Evolutionary conservation across 2,113 vertebrate genomes (phyloP).

Genomic region (Trichomycterus rosablanca): DNA sequence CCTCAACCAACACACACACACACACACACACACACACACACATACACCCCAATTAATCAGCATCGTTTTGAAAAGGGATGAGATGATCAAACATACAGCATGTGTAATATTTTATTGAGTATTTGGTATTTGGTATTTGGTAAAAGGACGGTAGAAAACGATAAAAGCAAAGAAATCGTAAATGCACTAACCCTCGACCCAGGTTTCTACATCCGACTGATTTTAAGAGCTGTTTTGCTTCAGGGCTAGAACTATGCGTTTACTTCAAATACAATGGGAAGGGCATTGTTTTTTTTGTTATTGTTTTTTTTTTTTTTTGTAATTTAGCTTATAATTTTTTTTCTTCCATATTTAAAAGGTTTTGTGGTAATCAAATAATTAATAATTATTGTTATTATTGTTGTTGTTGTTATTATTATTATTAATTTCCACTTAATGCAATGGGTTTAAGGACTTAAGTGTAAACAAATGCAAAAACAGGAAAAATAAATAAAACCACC

Average conservation of each 20-base stretch:
- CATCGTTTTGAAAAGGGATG: no score
- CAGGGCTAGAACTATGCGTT: constrained; percentile 59
- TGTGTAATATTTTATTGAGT: no score
- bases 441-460: background rate
- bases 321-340: constrained; percentile 87
- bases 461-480: constrained; percentile 49
- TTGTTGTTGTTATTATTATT: constrained; percentile 93
- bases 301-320: no score
- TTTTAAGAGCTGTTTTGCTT: constrained; percentile 61
- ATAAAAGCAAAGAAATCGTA: constrained; percentile 41
- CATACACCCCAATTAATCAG: no score
- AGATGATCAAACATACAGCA: no score
- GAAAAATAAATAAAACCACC: constrained; percentile 72
- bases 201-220: constrained; percentile 62
- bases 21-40: no score
- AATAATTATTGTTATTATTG: constrained; percentile 54
- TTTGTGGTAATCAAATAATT: constrained; percentile 51
- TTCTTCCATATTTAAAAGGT: constrained; percentile 85
- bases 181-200: constrained; percentile 60
- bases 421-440: constrained; percentile 56
- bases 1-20: no score
- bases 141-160: no score
- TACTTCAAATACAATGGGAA: constrained; percentile 68
- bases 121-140: no score
- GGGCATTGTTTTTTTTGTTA: constrained; percentile 81